Evolutionary conservation across 2,113 vertebrate species (phyloP).

Genomic region (Neotragus moschatus): DNA sequence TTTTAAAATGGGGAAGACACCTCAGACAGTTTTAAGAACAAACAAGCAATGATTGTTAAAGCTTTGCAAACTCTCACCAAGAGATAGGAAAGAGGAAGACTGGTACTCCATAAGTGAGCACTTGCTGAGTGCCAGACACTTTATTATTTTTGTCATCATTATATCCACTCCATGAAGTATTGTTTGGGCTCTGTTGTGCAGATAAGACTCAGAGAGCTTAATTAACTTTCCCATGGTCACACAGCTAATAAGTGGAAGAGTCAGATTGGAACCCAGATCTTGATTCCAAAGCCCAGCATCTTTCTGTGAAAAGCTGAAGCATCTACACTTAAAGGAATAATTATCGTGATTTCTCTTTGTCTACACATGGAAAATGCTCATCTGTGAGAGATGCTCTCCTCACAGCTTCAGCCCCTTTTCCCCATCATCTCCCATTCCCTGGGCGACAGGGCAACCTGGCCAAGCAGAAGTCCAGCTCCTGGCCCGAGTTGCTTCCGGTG

Average conservation of each 20-base stretch:
- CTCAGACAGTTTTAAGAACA: background rate
- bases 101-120: background rate
- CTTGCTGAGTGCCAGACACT: background rate
- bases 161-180: background rate
- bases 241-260: background rate
- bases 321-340: background rate
- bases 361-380: background rate
- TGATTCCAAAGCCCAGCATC: background rate
- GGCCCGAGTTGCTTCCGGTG: background rate
- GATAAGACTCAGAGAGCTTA: background rate
- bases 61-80: background rate
- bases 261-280: background rate
- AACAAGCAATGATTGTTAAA: background rate
- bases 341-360: background rate
- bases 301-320: background rate
- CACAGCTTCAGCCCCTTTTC: no score
- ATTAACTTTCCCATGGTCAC: background rate
- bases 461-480: background rate
- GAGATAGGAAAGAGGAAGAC: background rate
- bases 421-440: background rate
- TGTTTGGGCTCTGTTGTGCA: background rate
- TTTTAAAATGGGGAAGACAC: background rate
- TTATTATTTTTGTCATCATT: background rate
- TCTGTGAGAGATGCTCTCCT: fast-evolving
- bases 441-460: background rate